Base-by-base conservation (phyloP, 2,113 vertebrate species). In the Muntiacus muntjak region DNA sequence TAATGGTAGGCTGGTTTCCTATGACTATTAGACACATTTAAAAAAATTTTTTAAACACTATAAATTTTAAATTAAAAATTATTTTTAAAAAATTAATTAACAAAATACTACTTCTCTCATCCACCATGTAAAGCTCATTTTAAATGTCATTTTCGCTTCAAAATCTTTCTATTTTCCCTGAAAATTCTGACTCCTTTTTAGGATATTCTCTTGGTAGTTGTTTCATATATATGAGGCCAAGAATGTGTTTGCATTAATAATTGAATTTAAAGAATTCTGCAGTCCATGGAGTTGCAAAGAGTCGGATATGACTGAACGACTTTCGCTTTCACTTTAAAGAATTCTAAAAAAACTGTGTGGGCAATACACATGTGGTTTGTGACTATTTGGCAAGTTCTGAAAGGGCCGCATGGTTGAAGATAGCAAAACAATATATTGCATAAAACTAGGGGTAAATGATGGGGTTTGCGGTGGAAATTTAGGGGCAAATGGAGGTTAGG, bases 301-400 rank as follows among this genome's bases (percentile, higher is more conserved):
- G 10, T 23, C 1, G 0, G 19, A 40, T 10, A 74, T 74, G n/a
- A 23, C n/a, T 40, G n/a, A 40, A 19, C 0, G 5, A 36, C n/a
- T 74, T 74, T 74, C 54, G 21, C 17, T 55, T 55, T 55, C 4
- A 23, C n/a, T 93, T 54, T 64, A 11, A 90, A n/a, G 36, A 91
- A 6, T 15, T 91, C 11, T 40, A 58, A 83, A 84, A n/a, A 96
- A 83, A 57, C 15, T 62, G 3, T 1, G 10, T 67, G 11, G 15
- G 1, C 36, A 52, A 15, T 47, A 11, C 0, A n/a, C 5, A 2
- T 14, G 5, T 15, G 19, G 2, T 81, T 89, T 76, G 14, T 79
- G 82, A 74, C 57, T 28, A 76, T 47, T 4, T 26, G 21, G 2
- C 1, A 19, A n/a, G 55, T 57, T 79, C 89, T 58, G 21, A 43